phyloP scores from a whole-genome alignment of 2,888 invertebrate genomes.

The Mythimna lalbum region DNA sequence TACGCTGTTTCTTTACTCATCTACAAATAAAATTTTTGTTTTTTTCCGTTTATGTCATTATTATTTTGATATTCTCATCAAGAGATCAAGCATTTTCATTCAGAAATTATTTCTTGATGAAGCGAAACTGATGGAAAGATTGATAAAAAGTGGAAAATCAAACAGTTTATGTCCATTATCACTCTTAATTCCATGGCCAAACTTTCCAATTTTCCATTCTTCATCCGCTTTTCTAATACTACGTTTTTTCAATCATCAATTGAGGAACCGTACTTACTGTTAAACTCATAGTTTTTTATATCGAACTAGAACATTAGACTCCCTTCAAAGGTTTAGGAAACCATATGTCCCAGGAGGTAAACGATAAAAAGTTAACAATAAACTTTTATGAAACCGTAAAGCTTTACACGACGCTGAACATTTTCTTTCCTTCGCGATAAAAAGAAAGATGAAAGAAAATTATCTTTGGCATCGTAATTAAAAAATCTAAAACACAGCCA shows the following conservation, averaged over 20 bases:
- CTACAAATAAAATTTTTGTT: too few relatives aligned
- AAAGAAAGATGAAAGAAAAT: conserved; percentile 53
- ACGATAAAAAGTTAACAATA: conserved; percentile 26
- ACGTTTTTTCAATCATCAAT: background rate
- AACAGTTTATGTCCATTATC: too few relatives aligned
- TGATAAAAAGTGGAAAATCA: too few relatives aligned
- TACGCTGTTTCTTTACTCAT: too few relatives aligned
- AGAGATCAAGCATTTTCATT: too few relatives aligned
- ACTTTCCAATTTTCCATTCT: too few relatives aligned
- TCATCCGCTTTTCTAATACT: too few relatives aligned
- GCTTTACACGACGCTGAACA: conserved; percentile 3
- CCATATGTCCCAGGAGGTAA: conserved; percentile 2
- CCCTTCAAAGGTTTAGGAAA: conserved; percentile 12
- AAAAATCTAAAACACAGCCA: conserved; percentile 32
- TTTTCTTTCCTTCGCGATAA: conserved; percentile 25
- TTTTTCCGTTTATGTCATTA: too few relatives aligned
- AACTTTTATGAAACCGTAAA: conserved; percentile 40
- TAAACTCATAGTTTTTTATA: background rate
- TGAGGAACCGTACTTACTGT: background rate
- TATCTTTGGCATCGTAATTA: conserved; percentile 35
- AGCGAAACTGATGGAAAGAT: too few relatives aligned
- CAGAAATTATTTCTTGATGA: too few relatives aligned
- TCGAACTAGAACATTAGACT: background rate
- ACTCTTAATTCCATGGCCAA: too few relatives aligned
- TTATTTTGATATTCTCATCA: too few relatives aligned